phyloP scores from a whole-genome alignment of 1,140 invertebrate genomes.

The Trinorchestia longiramus region DNA sequence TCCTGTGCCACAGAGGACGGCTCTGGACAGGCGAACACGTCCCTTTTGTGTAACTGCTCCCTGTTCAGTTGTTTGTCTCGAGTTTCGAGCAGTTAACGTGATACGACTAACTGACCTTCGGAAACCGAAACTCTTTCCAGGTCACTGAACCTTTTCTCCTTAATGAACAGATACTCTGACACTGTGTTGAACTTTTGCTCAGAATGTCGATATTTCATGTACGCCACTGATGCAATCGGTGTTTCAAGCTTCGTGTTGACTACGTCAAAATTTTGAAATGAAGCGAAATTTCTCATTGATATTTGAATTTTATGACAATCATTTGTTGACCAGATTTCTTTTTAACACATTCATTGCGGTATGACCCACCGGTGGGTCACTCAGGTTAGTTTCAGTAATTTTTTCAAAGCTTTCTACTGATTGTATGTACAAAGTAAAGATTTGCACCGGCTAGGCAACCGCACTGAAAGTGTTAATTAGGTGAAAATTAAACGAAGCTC shows the following conservation, averaged over 20 bases:
- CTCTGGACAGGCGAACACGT: background rate
- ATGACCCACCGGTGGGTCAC: too few relatives aligned
- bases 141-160: constrained; percentile 38
- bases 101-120: constrained; percentile 31
- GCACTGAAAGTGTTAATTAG: too few relatives aligned
- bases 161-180: background rate
- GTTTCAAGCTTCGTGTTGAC: background rate
- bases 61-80: constrained; percentile 32
- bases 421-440: too few relatives aligned
- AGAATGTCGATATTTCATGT: background rate
- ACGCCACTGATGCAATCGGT: background rate
- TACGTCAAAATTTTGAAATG: background rate
- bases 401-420: too few relatives aligned
- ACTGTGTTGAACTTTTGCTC: background rate
- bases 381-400: too few relatives aligned
- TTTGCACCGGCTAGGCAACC: too few relatives aligned
- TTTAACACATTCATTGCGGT: too few relatives aligned
- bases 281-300: background rate
- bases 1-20: background rate
- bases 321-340: too few relatives aligned
- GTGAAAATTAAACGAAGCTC: too few relatives aligned
- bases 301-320: too few relatives aligned
- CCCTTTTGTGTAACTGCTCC: constrained; percentile 32
- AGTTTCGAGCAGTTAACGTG: background rate
- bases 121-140: constrained; percentile 40